Evolutionary conservation across 2,888 invertebrate species (phyloP), one percentile per base, ranked within the genome.

Genomic region (Willowsia nigromaculata): DNA sequence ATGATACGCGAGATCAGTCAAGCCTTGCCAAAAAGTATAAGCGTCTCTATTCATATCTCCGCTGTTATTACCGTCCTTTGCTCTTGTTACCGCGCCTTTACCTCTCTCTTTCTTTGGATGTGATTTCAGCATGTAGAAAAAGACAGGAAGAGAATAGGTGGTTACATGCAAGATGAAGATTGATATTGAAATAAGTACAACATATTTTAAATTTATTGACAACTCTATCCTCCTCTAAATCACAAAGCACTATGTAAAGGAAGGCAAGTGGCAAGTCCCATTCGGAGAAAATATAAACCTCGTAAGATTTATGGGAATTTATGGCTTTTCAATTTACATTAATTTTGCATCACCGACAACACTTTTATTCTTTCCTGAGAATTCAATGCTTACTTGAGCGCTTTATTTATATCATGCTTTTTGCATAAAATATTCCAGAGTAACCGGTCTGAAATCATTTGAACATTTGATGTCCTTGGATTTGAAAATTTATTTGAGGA

Each of bases 1-100:
- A 56, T 85, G 85, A 85, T 85, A 59, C 78, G 53, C 33, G 50
- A 78, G 85, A 85, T 85, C 78, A 78, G 78, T 80, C 85, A 85
- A 65, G 53, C 85, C 50, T 6, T 65, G 78, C 78, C 65, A 85
- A 78, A 80, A 65, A 65, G n/a, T 25, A 71, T 18, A 71, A 43
- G 22, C 22, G 15, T 50, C 15, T 40, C 9, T 25, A 74, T 74
- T 43, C 47, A 50, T 74, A 25, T 47, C 65, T 43, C 13, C 13
- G 43, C 43, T 43, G 11, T 9, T 9, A 43, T 13, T 43, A 43
- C 43, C 43, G 43, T 9, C 11, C 11, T 47, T 65, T 65, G 18
- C 50, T 82, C 40, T 37, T 22, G 2, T 62, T 62, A 62, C 18
- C 18, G 25, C 37, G 3, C 6, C 18, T 56, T 30, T 30, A n/a